Evolutionary conservation across 2,797 vertebrate species (phyloP), one percentile per base, ranked within the genome.

Genomic region (Hapalemur alaotrensis): DNA sequence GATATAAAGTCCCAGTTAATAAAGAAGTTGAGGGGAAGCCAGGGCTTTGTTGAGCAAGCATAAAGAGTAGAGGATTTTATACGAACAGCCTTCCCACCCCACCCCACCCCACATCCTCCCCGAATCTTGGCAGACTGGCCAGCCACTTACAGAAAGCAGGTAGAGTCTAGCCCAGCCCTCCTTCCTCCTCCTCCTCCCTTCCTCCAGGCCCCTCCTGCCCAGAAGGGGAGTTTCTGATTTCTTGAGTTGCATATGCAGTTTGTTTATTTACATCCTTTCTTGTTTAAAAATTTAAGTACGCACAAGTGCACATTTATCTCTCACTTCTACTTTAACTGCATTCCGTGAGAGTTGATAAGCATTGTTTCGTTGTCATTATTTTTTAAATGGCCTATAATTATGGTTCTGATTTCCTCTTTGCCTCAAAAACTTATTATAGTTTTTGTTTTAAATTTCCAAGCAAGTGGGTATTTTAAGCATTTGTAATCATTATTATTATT

Each of bases 391-490:
- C 50, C 94, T 97, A 2, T 96, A 96, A 97, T 98, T 96, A 97
- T 73, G 72, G 61, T 67, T 86, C 78, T 86, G 91, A 93, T 93
- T 96, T 97, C 94, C 87, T 92, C 79, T 28, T 72, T 46, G 89
- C 91, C 79, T 97, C 69, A 91, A 89, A 96, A 97, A 83, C 91
- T 86, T 96, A 93, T 95, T 95, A 97, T 30, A 93, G 89, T 94
- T 97, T 97, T 97, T 96, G 95, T 97, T 98, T 97, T 94, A 95
- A 91, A 92, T 95, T 93, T 91, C 89, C 65, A 91, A 96, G 88
- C 92, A 95, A 96, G 86, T 96, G 90, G 85, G 50, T 95, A 87
- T 96, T 97, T 97, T 93, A 97, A 96, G 89, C 59, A 67, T 93
- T 95, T 91, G 91, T 91, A 84, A 94, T 97, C n/a, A 95, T 95